Evolutionary conservation across 2,113 vertebrate species (phyloP).

Genomic region (Python bivittatus): DNA sequence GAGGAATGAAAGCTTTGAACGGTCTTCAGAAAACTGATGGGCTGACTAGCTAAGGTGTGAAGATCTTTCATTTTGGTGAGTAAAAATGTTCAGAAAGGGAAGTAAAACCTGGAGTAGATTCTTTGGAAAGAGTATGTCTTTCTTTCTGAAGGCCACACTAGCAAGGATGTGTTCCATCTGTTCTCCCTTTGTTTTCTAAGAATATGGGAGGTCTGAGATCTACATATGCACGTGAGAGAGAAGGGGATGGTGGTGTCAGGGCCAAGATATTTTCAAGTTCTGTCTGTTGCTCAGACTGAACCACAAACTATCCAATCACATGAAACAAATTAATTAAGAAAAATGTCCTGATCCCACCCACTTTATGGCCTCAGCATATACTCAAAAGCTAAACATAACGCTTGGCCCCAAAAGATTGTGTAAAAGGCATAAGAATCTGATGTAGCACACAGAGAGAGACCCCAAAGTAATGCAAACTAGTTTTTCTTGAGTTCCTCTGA

Average conservation of each 20-base stretch:
- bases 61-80: neutral
- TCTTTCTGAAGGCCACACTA: neutral
- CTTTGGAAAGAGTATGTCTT: neutral
- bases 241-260: neutral
- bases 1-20: neutral
- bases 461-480: neutral
- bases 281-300: neutral
- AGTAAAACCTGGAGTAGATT: neutral
- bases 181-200: neutral
- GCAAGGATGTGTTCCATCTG: neutral
- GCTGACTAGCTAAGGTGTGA: neutral
- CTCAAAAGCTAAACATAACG: neutral
- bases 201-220: neutral
- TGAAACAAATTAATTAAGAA: neutral
- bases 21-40: neutral
- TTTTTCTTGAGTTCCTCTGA: neutral
- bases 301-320: neutral
- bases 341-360: neutral
- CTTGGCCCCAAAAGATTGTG: neutral
- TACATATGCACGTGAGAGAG: neutral
- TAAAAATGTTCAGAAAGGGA: neutral
- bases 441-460: neutral
- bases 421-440: neutral
- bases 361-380: neutral
- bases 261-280: neutral